Base-by-base conservation (phyloP, 1,140 invertebrate species). In the Antheraea pernyi region DNA sequence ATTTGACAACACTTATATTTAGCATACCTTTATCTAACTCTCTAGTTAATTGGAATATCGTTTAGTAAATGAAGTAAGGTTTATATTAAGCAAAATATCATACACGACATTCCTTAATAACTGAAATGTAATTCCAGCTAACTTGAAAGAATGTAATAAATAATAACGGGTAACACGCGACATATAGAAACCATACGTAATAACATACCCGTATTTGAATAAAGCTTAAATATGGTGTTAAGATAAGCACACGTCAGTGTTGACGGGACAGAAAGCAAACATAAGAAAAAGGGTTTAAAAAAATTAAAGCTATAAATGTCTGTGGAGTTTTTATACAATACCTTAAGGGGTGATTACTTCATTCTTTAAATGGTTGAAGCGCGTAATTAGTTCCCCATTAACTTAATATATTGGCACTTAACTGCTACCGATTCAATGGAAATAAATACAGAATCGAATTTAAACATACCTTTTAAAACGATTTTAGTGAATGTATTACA, bases 341-440 rank as follows among this genome's bases (percentile, higher is more conserved):
- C 46, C 46, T 53, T 53, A 1, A 53, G 46, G 46, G 46, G 16
- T 13, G 13, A 53, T 53, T 53, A 53, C 46, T 9, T 16, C 9
- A 53, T 53, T 53, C 46, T 53, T 63, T 37, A 79, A 86, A 84
- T 77, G 76, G 75, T 81, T 85, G 72, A 68, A 81, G 78, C 76
- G 80, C 75, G 81, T 89, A 91, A 90, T 91, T 90, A 91, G 82
- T 88, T 88, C 78, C 75, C 85, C 83, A 90, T 90, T 91, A 88
- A 81, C 68, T 71, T 84, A 88, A 90, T 87, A 88, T 89, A 90
- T 90, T 83, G 83, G 82, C 78, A 84, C 84, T 85, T 77, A 64
- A 75, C 69, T 69, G 73, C 73, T 74, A 75, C 46, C 46, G 46
- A 39, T 18, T 67, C 9, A 59, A 67, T 67, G 39, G 58, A 59